Base-by-base conservation (phyloP, 2,888 invertebrate species). In the Diaprepes abbreviatus region DNA sequence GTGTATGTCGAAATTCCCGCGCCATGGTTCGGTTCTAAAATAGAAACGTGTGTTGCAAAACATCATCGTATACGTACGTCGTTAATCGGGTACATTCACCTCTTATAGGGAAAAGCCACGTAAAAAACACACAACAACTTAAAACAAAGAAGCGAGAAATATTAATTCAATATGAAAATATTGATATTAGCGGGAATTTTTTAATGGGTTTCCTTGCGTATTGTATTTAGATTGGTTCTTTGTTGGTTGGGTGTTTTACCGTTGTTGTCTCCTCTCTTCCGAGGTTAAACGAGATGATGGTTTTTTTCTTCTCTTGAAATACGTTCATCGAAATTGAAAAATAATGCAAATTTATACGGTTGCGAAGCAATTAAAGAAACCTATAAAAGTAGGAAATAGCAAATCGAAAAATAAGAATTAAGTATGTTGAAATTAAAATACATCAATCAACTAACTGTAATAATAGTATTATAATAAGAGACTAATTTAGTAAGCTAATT, bases 101-200 rank as follows among this genome's bases (percentile, higher is more conserved):
- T 58, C 21, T 28, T 43, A 12, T 58, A 24, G 43, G 28, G 31
- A 40, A 40, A 40, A 28, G 6, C 9, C 40, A 12, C 28, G 43
- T 33, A 33, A 60, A 60, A 60, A 45, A 48, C n/a, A n/a, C n/a
- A n/a, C n/a, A n/a, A 60, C 60, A 60, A 48, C n/a, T 17, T 4
- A 43, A 48, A 58, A 58, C 31, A 58, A 58, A 58, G 40, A 24
- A 36, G 21, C 33, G 16, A 36, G 19, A 10, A n/a, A 6, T 43
- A 43, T 17, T 19, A 43, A 19, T 43, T 19, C 10, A 19, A 19
- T 43, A 43, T 19, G 43, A 43, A 43, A 43, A 19, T 43, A 43
- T 43, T 43, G 43, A 43, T 43, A n/a, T 10, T 43, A 19, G 19
- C 19, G n/a, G 19, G 43, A 19, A 16, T 17, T 43, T 52, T 33